Conservation (phyloP, 2,113 vertebrate genomes). For the Pristiophorus japonicus region DNA sequence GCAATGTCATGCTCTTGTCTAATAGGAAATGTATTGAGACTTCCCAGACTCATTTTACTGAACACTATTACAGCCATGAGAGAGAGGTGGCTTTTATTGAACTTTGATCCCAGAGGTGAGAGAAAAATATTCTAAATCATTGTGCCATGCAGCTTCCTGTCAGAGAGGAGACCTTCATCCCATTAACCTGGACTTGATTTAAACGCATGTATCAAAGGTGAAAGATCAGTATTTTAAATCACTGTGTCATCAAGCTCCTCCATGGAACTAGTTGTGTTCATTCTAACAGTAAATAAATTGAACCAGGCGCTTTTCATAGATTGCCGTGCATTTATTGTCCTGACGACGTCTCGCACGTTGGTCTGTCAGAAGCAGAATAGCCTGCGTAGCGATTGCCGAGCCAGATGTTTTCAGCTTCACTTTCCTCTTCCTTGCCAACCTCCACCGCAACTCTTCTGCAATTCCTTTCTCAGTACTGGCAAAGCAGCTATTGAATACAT, state of each 20-base stretch:
- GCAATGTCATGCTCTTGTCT: not conserved
- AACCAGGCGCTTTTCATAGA: not conserved
- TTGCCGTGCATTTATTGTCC: not conserved
- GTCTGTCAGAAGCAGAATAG: not conserved
- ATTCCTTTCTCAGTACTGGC: not conserved
- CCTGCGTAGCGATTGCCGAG: not conserved
- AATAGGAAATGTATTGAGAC: not conserved
- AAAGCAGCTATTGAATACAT: not conserved
- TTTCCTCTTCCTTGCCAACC: not conserved
- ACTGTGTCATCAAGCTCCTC: not conserved
- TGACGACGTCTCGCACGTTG: not conserved
- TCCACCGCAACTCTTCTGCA: not conserved
- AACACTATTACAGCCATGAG: slow-evolving; percentile 11
- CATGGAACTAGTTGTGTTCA: not conserved
- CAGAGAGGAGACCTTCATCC: not conserved
- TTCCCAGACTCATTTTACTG: not conserved
- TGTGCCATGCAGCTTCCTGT: slow-evolving; percentile 28
- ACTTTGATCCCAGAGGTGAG: slow-evolving; percentile 19
- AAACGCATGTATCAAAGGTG: slow-evolving; percentile 4
- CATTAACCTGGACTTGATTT: slow-evolving; percentile 1
- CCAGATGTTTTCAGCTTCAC: not conserved
- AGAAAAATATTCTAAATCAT: slow-evolving; percentile 25
- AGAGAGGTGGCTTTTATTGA: slow-evolving; percentile 17
- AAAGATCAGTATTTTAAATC: slow-evolving; percentile 22
- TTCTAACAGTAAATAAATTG: not conserved